These are phyloP conservation scores for Taurulus bubalis DNA, from an alignment of 2,113 vertebrate genomes.

Conservation along the genomic window DNA sequence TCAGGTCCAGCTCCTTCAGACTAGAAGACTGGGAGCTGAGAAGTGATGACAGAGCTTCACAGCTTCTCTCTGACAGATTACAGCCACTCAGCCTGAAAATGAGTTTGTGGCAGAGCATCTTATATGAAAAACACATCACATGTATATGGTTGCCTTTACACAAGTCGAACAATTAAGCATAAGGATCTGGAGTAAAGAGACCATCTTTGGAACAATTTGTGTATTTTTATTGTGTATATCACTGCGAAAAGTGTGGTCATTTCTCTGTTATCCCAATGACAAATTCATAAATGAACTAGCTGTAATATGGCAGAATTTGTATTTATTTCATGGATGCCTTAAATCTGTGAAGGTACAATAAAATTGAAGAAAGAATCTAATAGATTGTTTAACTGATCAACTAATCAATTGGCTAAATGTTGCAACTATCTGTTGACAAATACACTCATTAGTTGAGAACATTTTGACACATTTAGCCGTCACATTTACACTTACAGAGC, in stretches of 20 bases:
- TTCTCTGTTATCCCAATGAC: not conserved
- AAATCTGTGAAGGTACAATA: not conserved
- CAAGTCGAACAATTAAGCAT: not conserved
- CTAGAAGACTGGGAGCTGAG: not conserved
- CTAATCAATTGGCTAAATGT: not conserved
- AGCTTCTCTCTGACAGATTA: constrained; percentile 1
- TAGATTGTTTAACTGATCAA: not conserved
- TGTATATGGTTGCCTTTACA: too few relatives aligned
- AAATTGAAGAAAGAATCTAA: not conserved
- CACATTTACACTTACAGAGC: constrained; percentile 24
- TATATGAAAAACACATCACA: not conserved
- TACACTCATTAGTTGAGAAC: not conserved
- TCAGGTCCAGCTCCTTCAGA: not conserved
- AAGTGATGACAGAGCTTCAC: constrained; percentile 8
- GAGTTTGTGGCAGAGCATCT: not conserved
- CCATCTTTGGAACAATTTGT: not conserved
- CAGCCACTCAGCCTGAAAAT: not conserved
- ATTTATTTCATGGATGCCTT: not conserved
- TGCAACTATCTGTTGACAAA: not conserved
- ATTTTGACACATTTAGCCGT: not conserved
- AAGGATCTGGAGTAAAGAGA: not conserved
- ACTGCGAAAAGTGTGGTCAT: not conserved
- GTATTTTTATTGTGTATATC: not conserved
- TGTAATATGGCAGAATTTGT: not conserved
- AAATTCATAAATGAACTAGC: not conserved